phyloP scores from a whole-genome alignment of 1,140 invertebrate genomes.

The Antheraea mylitta region DNA sequence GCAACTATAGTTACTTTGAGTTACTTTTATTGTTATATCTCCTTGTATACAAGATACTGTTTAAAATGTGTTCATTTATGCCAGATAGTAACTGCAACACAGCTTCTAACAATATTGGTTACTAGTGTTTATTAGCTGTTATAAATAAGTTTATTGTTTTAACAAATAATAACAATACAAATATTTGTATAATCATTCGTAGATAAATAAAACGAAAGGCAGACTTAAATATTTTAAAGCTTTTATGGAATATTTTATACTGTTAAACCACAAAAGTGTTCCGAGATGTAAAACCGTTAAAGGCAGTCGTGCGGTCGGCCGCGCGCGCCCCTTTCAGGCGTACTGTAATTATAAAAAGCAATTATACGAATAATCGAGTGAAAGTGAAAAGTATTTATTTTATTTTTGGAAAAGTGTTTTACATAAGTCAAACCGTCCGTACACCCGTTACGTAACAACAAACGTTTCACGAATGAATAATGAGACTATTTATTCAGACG shows the following conservation, averaged over 20 bases:
- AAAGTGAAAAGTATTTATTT: slow-evolving; percentile 25
- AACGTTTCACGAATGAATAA: slow-evolving; percentile 26
- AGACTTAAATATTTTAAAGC: not conserved
- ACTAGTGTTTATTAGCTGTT: too few species aligned
- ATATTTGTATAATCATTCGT: not conserved
- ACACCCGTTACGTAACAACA: slow-evolving; percentile 27
- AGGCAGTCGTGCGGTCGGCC: slow-evolving; percentile 1
- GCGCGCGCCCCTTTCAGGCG: not conserved
- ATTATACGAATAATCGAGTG: slow-evolving; percentile 23
- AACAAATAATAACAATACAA: too few species aligned
- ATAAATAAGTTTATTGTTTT: too few species aligned
- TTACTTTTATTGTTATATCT: too few species aligned
- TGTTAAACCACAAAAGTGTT: not conserved
- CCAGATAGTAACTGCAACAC: too few species aligned
- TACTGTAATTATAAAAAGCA: slow-evolving; percentile 24
- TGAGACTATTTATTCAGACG: slow-evolving; percentile 7
- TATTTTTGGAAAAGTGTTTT: slow-evolving; percentile 29
- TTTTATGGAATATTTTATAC: slow-evolving; percentile 1
- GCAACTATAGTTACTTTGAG: too few species aligned
- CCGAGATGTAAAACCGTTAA: not conserved
- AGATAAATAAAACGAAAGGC: not conserved
- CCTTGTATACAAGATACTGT: too few species aligned
- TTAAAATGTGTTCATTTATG: too few species aligned
- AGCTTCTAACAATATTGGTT: too few species aligned
- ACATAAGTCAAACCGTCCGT: slow-evolving; percentile 16